These are phyloP conservation scores for Chaetophractus vellerosus DNA, from an alignment of 2,797 vertebrate species.

Conservation along the genomic window DNA sequence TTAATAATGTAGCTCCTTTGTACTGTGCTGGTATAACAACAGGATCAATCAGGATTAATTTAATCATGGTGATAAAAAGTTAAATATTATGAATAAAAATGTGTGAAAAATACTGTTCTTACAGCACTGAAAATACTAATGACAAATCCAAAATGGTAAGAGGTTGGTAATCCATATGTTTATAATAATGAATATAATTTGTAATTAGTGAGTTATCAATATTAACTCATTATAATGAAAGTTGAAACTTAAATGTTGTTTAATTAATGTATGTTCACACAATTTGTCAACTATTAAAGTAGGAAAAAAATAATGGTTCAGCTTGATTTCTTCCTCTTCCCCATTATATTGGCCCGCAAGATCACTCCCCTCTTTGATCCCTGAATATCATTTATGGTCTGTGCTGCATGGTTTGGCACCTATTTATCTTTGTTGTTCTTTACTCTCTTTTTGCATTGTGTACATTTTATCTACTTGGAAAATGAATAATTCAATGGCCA, in stretches of 20 bases:
- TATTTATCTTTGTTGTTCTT: neutral
- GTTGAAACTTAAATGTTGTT: neutral
- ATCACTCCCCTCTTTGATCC: neutral
- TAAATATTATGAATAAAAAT: neutral
- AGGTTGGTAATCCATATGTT: neutral
- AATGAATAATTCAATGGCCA: neutral
- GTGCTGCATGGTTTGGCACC: neutral
- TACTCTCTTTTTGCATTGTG: neutral
- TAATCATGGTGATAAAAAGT: neutral
- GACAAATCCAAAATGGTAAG: neutral
- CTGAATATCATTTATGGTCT: neutral
- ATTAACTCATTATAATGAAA: neutral
- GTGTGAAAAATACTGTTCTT: neutral
- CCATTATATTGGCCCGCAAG: neutral
- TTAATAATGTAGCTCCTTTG: neutral
- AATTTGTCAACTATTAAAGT: neutral
- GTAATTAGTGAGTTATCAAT: neutral
- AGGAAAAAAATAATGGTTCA: neutral
- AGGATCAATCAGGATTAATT: neutral
- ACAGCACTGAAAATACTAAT: neutral
- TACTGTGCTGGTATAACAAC: neutral
- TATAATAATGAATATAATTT: constrained; percentile 9
- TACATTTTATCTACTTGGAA: neutral
- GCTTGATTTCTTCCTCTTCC: neutral
- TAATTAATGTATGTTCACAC: constrained; percentile 3